Evolutionary conservation across 2,113 vertebrate species (phyloP), one percentile per base, ranked within the genome.

Genomic region (Cervus canadensis): DNA sequence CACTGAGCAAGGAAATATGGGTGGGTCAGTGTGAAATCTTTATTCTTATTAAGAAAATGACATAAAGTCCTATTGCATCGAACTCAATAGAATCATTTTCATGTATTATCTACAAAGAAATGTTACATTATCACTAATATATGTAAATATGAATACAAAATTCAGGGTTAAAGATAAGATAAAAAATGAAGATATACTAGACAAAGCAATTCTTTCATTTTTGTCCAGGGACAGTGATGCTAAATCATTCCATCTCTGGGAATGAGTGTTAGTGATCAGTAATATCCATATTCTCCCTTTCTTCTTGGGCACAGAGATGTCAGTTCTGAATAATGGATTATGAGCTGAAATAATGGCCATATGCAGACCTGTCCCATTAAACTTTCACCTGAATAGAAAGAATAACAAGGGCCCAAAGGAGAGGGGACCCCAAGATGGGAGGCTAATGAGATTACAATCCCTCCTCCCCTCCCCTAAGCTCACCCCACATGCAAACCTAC

Each of bases 131-230:
- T 83, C 50, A 78, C 48, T 92, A 88, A 85, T 85, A 60, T 12
- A 30, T 94, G 28, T 81, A 92, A 89, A 96, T 95, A 78, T 88
- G 40, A 95, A 89, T 93, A 74, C 16, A 95, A 97, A 88, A 78
- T 59, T 83, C 83, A 86, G 40, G 74, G n/a, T 60, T 54, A 48
- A 83, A 85, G 78, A 60, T 60, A 94, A 74, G 28, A 93, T 14
- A 91, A 52, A 40, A 93, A 59, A 16, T 59, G 89, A 91, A 91
- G 43, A 2, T 76, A 26, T 30, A 54, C 83, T 36, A 84, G 30
- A 56, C 16, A 87, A 57, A 89, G 30, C 5, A 84, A 56, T 64
- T 2, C 7, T 81, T 81, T 52, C 85, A 28, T 54, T 92, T 95
- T 95, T 96, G 2, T 67, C 82, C 79, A 43, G 2, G 10, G 40